Base-by-base conservation (phyloP, 2,888 invertebrate genomes). In the Orthonevra nobilis region DNA sequence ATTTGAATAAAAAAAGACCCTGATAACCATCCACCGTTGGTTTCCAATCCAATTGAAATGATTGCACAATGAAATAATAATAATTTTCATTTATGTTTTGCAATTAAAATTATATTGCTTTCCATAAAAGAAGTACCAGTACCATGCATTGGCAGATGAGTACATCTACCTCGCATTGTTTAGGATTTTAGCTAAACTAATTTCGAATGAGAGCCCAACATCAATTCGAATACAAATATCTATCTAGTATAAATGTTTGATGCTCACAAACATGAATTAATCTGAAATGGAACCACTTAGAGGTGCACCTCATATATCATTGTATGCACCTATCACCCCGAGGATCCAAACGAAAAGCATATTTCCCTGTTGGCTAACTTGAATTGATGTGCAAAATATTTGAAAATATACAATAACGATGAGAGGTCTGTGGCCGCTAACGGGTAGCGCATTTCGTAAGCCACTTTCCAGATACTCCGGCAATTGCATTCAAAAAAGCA, bases 281-380 rank as follows among this genome's bases (percentile, higher is more conserved):
- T 77, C 38, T n/a, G 58, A 48, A 66, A 60, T 60, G 46, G 64
- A 60, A 60, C 60, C 72, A 77, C 64, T 77, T 58, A 38, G 34
- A 77, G 72, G 77, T 70, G 64, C 64, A 77, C 77, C 72, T 72
- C 64, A 72, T 60, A 74, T 70, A n/a, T n/a, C 61, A 28, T 19
- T 60, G 52, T 40, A n/a, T n/a, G n/a, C n/a, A n/a, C n/a, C n/a
- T 70, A 77, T n/a, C n/a, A n/a, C n/a, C 48, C 70, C 44, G 72
- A 28, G 56, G 42, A 46, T 64, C n/a, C 38, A 60, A 72, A 72
- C 60, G 60, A 66, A 77, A 70, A 75, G 69, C 69, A 56, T 68
- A 46, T 63, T 69, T 69, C 48, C 23, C 56, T 70, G 50, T 56
- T 63, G 15, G 69, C 75, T 66, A 77, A 72, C 77, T 70, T 77